Evolutionary conservation across 30 jellyfish, hydroid and myxozoan species (phyloP), one percentile per base, ranked within the genome.

Genomic region (Rhopilema esculentum): DNA sequence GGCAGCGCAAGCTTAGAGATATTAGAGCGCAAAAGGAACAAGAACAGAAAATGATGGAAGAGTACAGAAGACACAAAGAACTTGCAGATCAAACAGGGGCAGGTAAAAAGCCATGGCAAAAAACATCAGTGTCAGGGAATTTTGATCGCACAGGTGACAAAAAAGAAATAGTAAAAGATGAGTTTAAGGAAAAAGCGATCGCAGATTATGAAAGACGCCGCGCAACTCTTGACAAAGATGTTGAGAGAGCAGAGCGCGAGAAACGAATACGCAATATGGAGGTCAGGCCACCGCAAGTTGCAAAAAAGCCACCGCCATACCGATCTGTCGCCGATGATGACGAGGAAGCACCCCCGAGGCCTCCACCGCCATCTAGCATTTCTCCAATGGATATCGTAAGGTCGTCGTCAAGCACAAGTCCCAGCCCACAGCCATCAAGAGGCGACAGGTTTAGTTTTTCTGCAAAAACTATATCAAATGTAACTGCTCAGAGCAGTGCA

Each of bases 321-420:
- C 22, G 67, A n/a, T 1, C 69, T 19, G 88, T 21, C 16, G 86
- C 75, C 32, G 88, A 76, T 23, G 97, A 87, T 27, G 99, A 95
- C 29, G 99, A 91, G 17, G 92, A 88, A 64, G 97, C 99, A 27
- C 99, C 99, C 33, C 99, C 99, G 19, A 75, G 99, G n/a, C 99
- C 99, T 15, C 99, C 99, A 9, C 99, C 99, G 0, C 99, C 99
- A 8, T 73, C 93, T 16, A 33, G 53, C 15, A 66, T 70, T 16
- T 65, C 93, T 30, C 93, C 93, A 64, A 22, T 72, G 1, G 52
- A 79, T 18, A 67, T 76, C 28, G 93, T 76, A 15, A 57, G 93
- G 66, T 72, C 93, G 30, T 65, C 87, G n/a, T 26, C 77, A 0
- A 73, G 93, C 75, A 28, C 93, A 25, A 79, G 89, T 63, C 89